A percentile compares a stretch with the other conserved stretches of the same genome.
These are phyloP conservation scores for Morone saxatilis DNA, from an alignment of 2,113 vertebrate genomes.

Conservation along the genomic window DNA sequence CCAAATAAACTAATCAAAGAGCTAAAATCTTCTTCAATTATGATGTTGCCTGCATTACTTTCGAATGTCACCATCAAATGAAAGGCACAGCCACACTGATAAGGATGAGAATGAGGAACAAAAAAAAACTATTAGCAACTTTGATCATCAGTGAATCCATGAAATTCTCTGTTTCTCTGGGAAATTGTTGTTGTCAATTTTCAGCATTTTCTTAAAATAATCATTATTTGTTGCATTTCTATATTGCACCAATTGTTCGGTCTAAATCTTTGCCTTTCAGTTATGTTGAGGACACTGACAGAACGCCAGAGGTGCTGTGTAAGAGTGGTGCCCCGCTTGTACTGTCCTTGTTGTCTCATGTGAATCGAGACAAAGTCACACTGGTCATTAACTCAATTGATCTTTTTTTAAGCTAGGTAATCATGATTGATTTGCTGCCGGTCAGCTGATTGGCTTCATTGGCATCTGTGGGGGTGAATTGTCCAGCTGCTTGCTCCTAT, in stretches of 20 bases:
- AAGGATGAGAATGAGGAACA: background rate
- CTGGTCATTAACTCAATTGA: slow-evolving; percentile 59
- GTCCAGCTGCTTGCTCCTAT: slow-evolving; percentile 33
- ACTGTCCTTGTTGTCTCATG: slow-evolving; percentile 52
- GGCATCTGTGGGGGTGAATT: slow-evolving; percentile 9
- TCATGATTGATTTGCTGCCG: slow-evolving; percentile 62
- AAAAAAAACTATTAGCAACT: background rate
- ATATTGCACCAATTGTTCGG: background rate
- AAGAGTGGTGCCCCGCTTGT: background rate
- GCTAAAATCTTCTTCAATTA: background rate
- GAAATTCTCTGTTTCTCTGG: background rate
- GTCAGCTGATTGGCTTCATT: slow-evolving; percentile 50
- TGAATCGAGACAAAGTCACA: slow-evolving; percentile 63
- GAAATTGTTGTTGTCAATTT: no score
- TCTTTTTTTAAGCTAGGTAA: slow-evolving; percentile 61
- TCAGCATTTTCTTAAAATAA: background rate
- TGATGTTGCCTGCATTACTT: background rate
- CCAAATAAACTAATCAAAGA: background rate
- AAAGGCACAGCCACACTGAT: background rate
- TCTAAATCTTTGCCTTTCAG: background rate
- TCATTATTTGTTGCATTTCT: background rate
- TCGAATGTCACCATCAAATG: background rate
- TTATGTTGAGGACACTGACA: background rate
- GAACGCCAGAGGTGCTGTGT: slow-evolving; percentile 7
- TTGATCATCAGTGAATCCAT: background rate